A percentile compares a stretch with the other conserved stretches of the same genome.
Conservation (phyloP, 2,797 vertebrate genomes). For the Dendrocincla fuliginosa region DNA sequence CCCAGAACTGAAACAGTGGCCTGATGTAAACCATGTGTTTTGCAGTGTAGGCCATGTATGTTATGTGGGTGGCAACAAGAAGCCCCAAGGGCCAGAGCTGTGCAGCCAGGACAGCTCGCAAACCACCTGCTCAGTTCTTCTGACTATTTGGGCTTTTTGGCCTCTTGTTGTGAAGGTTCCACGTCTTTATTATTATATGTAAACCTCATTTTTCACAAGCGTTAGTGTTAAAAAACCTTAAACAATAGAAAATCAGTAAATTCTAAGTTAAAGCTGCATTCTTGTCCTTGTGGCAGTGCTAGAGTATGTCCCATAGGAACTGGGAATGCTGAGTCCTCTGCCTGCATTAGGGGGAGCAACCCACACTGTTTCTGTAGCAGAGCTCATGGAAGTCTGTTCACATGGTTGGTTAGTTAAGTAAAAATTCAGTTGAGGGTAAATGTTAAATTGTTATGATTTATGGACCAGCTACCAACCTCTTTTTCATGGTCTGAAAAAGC, state of each 20-base stretch:
- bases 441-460: not conserved
- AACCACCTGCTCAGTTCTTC: conserved; percentile 65
- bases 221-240: not conserved
- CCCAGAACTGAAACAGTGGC: conserved; percentile 57
- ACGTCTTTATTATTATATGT: not conserved
- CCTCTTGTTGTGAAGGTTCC: not conserved
- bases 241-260: not conserved
- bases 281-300: not conserved
- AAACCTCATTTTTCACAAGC: not conserved
- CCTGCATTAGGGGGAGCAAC: not conserved
- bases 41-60: conserved; percentile 74
- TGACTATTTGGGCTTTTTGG: not conserved
- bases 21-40: conserved; percentile 74
- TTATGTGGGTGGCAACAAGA: conserved; percentile 82
- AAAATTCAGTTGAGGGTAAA: not conserved
- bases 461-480: not conserved
- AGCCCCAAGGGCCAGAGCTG: conserved; percentile 72
- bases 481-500: not conserved
- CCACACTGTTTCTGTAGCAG: not conserved
- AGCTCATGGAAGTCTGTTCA: not conserved
- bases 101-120: conserved; percentile 73
- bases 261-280: not conserved
- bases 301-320: not conserved
- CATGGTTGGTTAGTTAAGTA: not conserved
- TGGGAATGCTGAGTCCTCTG: not conserved